Evolutionary conservation across 2,888 invertebrate genomes (phyloP).

Genomic region (Coenonympha glycerion): DNA sequence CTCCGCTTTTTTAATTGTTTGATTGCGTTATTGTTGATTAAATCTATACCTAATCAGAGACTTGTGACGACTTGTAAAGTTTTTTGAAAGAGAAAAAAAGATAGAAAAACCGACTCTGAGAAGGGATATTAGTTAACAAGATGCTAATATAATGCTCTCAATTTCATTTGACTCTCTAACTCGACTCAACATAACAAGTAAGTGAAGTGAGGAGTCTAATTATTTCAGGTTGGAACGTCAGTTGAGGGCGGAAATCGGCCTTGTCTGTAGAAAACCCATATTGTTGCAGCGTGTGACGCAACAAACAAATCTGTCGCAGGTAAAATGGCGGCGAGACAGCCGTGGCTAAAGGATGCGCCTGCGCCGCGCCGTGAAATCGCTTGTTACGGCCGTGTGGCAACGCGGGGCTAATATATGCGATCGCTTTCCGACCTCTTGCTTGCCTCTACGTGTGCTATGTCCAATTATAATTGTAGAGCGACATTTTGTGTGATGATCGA

Average conservation of each 20-base stretch:
- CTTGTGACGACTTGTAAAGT: no score
- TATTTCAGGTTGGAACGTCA: neutral
- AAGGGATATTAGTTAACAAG: no score
- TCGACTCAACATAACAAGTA: no score
- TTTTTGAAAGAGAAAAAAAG: no score
- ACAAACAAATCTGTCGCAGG: slow-evolving; percentile 59
- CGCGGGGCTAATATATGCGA: slow-evolving; percentile 29
- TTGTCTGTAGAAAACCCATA: slow-evolving; percentile 34
- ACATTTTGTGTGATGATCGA: neutral
- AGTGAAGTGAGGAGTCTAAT: no score
- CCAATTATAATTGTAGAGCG: slow-evolving; percentile 25
- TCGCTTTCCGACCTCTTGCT: slow-evolving; percentile 21
- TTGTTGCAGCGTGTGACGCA: slow-evolving; percentile 58
- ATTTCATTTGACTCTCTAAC: no score
- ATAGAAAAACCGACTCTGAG: no score
- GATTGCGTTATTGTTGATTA: no score
- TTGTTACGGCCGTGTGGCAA: slow-evolving; percentile 48
- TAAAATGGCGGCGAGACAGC: slow-evolving; percentile 62
- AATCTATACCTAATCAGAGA: no score
- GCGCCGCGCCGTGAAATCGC: slow-evolving; percentile 68
- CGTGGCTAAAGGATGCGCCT: slow-evolving; percentile 72
- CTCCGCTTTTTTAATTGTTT: no score
- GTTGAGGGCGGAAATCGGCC: neutral
- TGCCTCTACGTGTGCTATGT: slow-evolving; percentile 9
- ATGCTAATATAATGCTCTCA: no score